phyloP scores from a whole-genome alignment of 1,140 invertebrate species.

The Cherax destructor region DNA sequence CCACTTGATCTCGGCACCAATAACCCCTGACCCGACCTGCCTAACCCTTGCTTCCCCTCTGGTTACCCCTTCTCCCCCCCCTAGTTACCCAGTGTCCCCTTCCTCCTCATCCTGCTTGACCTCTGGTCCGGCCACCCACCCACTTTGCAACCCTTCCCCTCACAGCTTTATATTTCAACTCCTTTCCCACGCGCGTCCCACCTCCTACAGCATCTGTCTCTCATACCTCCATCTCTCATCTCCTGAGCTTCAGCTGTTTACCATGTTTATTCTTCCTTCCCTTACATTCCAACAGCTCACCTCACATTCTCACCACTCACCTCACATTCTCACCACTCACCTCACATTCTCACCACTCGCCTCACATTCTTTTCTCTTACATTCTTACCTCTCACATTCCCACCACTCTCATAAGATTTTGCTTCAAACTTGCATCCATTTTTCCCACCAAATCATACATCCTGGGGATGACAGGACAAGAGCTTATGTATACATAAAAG shows the following conservation, averaged over 20 bases:
- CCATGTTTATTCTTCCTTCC: not conserved
- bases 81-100: not conserved
- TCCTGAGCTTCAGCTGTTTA: too few species aligned
- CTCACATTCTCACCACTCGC: not conserved
- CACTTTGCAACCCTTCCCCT: not conserved
- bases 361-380: not conserved
- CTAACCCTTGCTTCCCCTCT: not conserved
- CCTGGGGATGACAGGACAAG: too few species aligned
- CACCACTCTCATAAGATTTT: too few species aligned
- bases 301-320: not conserved
- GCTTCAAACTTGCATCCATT: too few species aligned
- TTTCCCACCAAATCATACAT: too few species aligned
- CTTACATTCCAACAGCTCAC: not conserved
- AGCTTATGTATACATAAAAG: too few species aligned
- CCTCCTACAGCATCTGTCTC: slow-evolving; percentile 1
- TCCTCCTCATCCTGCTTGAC: not conserved
- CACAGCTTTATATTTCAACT: not conserved
- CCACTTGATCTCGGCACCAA: not conserved
- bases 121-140: not conserved
- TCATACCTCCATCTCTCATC: not conserved
- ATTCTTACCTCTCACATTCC: not conserved
- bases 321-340: not conserved
- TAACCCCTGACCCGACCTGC: not conserved
- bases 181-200: not conserved
- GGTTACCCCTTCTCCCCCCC: too few species aligned